Percentiles rank a stretch among this genome's conserved stretches.
Conservation (phyloP, 2,113 vertebrate species). For the Equus przewalskii region DNA sequence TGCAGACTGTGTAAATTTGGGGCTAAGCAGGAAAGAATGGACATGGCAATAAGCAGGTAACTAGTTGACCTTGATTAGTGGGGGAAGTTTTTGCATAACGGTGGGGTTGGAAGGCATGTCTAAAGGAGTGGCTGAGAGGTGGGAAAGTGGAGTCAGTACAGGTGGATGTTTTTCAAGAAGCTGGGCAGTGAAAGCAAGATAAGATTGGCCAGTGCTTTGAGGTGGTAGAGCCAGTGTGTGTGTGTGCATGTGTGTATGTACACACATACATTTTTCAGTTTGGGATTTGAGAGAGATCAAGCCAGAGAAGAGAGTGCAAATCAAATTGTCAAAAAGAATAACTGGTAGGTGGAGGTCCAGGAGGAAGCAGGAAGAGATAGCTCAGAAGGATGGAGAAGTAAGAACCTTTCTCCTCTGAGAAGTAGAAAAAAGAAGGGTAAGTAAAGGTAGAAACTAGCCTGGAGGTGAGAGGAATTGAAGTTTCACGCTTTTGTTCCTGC, state of each 20-base stretch:
- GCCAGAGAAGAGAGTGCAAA: not conserved
- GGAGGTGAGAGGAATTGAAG: not conserved
- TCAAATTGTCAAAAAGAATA: not conserved
- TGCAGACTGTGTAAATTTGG: not conserved
- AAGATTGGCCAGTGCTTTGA: not conserved
- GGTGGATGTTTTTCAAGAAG: not conserved
- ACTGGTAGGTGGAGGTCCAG: not conserved
- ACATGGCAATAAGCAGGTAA: not conserved
- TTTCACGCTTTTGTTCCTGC: not conserved
- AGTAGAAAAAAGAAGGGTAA: not conserved
- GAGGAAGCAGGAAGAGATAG: not conserved
- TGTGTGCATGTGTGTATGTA: no score
- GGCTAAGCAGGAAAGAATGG: not conserved
- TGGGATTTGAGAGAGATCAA: not conserved
- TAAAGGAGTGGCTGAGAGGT: not conserved
- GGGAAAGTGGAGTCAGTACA: not conserved
- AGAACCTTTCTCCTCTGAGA: not conserved
- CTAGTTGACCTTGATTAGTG: not conserved
- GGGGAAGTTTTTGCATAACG: not conserved
- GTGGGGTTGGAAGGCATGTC: fast-evolving
- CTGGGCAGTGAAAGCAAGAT: not conserved
- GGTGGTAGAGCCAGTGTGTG: not conserved
- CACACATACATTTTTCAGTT: not conserved
- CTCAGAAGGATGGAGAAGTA: not conserved
- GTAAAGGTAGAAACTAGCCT: not conserved